phyloP scores from a whole-genome alignment of 2,797 vertebrate genomes.

The Enteromius trimaculatus region DNA sequence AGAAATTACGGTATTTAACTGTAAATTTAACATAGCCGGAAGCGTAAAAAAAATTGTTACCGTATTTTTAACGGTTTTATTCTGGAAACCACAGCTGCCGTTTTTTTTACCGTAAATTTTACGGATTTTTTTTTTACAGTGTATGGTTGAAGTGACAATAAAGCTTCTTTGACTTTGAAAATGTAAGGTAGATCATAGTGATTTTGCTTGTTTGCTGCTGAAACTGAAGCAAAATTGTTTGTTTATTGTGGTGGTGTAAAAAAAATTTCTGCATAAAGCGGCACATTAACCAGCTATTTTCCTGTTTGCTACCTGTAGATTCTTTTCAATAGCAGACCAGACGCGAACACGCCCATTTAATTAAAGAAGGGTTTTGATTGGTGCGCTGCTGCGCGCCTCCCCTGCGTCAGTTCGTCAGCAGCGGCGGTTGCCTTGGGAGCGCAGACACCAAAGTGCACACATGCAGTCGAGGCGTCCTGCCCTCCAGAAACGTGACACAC shows the following conservation, averaged over 20 bases:
- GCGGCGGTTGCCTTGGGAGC: slow-evolving; percentile 75
- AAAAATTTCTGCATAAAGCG: neutral
- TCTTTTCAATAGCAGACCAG: neutral
- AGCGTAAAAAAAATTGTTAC: too few relatives aligned
- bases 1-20: too few relatives aligned
- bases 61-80: too few relatives aligned
- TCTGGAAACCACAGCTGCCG: too few relatives aligned
- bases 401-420: slow-evolving; percentile 48
- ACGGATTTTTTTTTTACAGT: too few relatives aligned
- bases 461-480: neutral
- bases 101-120: too few relatives aligned
- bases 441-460: slow-evolving; percentile 61
- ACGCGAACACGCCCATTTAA: slow-evolving; percentile 56
- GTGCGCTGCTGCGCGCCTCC: slow-evolving; percentile 57
- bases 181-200: neutral
- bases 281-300: neutral
- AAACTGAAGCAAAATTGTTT: neutral
- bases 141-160: neutral
- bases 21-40: too few relatives aligned
- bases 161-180: neutral
- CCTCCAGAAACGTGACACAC: slow-evolving; percentile 33
- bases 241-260: neutral
- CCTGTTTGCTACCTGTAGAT: slow-evolving; percentile 17
- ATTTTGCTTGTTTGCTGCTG: neutral
- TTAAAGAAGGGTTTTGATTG: slow-evolving; percentile 67